Percentiles rank a stretch among this genome's conserved stretches.
phyloP scores from a whole-genome alignment of 2,113 vertebrate species.

The Daboia siamensis region DNA sequence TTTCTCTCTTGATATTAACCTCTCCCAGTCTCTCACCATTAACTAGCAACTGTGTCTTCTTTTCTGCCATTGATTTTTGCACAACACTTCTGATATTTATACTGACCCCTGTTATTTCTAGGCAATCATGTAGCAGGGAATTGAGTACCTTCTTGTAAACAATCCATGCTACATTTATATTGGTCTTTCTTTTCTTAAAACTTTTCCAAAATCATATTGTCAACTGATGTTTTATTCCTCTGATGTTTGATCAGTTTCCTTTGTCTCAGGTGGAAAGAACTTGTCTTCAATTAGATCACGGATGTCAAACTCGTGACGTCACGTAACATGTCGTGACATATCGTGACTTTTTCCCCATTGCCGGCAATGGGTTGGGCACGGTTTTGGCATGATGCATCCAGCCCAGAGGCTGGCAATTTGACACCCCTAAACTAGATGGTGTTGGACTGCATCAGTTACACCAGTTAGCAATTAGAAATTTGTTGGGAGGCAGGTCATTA shows the following conservation, averaged over 20 bases:
- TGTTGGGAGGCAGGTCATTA: neutral
- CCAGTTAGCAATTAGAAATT: neutral
- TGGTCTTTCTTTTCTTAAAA: neutral
- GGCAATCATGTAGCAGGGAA: neutral
- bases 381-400: too few relatives aligned
- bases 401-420: too few relatives aligned
- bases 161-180: neutral
- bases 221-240: neutral
- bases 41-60: neutral
- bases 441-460: neutral
- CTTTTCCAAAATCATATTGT: neutral
- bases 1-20: neutral
- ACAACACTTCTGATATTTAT: neutral
- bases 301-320: too few relatives aligned
- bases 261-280: neutral
- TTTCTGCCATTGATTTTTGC: neutral
- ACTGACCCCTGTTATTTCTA: neutral
- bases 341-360: too few relatives aligned
- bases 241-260: neutral
- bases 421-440: neutral
- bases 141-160: neutral
- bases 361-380: too few relatives aligned
- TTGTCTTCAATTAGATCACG: neutral
- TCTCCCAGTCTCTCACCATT: neutral
- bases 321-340: too few relatives aligned